Evolutionary conservation across 2,888 invertebrate genomes (phyloP).

Genomic region (Slavum lentiscoides): DNA sequence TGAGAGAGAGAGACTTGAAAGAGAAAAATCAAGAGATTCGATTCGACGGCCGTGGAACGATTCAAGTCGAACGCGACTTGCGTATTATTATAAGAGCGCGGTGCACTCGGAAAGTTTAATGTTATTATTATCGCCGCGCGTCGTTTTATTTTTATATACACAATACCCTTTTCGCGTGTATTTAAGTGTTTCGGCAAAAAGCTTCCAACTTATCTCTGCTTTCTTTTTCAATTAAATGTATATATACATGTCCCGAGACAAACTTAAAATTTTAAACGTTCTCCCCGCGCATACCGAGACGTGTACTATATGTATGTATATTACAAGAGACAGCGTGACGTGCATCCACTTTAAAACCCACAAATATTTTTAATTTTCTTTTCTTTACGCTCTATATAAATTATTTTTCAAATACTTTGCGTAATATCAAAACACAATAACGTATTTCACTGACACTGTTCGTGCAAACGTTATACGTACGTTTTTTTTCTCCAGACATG

Average conservation of each 20-base stretch:
- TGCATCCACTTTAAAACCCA: too few relatives aligned
- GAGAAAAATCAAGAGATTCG: too few relatives aligned
- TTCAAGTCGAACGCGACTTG: background rate
- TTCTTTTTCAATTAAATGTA: slow-evolving; percentile 3
- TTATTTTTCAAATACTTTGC: too few relatives aligned
- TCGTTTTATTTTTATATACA: background rate
- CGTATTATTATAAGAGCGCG: background rate
- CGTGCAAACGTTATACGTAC: too few relatives aligned
- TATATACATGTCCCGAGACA: slow-evolving; percentile 16
- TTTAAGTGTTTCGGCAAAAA: slow-evolving; percentile 6
- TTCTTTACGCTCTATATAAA: too few relatives aligned
- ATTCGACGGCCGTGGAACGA: background rate
- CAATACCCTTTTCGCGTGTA: background rate
- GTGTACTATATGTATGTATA: background rate
- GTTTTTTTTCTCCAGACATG: too few relatives aligned
- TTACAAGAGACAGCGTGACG: too few relatives aligned
- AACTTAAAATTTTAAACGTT: slow-evolving; percentile 29
- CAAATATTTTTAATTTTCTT: too few relatives aligned
- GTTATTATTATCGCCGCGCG: slow-evolving; percentile 4
- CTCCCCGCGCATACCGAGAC: background rate
- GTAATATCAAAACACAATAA: too few relatives aligned
- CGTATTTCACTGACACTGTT: too few relatives aligned
- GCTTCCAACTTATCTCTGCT: slow-evolving; percentile 1
- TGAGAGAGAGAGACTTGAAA: too few relatives aligned
- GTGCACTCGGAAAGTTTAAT: background rate